Evolutionary conservation across 2,888 invertebrate species (phyloP), one percentile per base, ranked within the genome.

Genomic region (Drosophila anomalata): DNA sequence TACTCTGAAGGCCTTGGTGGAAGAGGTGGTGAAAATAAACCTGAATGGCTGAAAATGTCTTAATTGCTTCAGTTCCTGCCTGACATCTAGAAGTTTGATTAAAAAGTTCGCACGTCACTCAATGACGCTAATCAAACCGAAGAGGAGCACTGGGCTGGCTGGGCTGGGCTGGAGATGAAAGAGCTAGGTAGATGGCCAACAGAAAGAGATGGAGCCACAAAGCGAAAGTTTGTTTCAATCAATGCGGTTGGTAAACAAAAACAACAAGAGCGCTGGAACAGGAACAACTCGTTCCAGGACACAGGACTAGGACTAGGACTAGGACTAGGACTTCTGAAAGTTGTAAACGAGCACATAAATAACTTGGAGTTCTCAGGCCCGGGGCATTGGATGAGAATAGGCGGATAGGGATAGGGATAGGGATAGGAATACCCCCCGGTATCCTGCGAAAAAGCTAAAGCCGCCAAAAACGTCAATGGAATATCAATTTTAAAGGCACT

Each of bases 331-430:
- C 2, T 24, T 33, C 62, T 46, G 66, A 70, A 79, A 75, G 72
- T 81, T 81, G 85, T 78, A 84, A 84, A 76, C 81, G 87, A 83
- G 82, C 85, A 78, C 79, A 83, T 81, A 87, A 83, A 83, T 81
- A 87, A 81, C 78, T 85, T 76, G 41, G 74, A 76, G 70, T 61
- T 71, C 41, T 42, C 17, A 8, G 62, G 57, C 72, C 60, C 53
- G 42, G 66, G 69, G 65, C 58, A 42, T 39, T n/a, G n/a, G 53
- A 7, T 20, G 41, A 29, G 9, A 14, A 8, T 24, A 3, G 51
- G 5, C 12, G 3, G n/a, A 8, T 22, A 24, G 26, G 3, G 51
- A 9, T 14, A 11, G 50, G 7, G 20, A 9, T 24, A 48, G 26
- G 6, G 36, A 9, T 14, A 11, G 50, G 7, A 12, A 9, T 24